Percentiles rank a stretch among this genome's conserved stretches.
These are phyloP conservation scores for Arion vulgaris DNA, from an alignment of 1,140 invertebrate genomes.

Conservation along the genomic window DNA sequence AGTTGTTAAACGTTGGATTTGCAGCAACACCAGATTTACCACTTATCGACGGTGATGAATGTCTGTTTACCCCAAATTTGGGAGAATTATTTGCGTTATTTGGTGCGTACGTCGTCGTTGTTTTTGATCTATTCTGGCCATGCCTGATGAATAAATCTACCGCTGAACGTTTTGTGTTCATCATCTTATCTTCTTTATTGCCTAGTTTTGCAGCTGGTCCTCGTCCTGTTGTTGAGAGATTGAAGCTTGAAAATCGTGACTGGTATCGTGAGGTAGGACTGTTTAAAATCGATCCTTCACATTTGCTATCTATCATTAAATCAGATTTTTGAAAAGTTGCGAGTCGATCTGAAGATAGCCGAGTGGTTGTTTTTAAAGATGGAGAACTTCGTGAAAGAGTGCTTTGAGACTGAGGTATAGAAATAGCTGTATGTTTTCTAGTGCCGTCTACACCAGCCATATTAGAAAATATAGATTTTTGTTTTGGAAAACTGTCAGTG, in stretches of 20 bases:
- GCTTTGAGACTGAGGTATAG: neutral
- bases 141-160: neutral
- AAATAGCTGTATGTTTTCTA: neutral
- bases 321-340: neutral
- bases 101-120: neutral
- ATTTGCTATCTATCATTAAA: neutral
- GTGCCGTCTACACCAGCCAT: neutral
- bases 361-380: neutral
- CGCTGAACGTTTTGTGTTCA: neutral
- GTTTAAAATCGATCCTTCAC: neutral
- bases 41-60: neutral
- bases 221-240: neutral
- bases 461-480: neutral
- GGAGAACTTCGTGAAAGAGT: neutral
- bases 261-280: neutral
- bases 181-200: neutral
- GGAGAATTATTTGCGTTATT: neutral
- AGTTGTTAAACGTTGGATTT: neutral
- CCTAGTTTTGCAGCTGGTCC: neutral
- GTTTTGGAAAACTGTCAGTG: conserved; percentile 12
- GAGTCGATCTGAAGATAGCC: neutral
- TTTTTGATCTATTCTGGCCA: neutral
- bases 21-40: neutral
- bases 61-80: neutral
- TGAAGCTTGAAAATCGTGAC: neutral